A percentile compares a stretch with the other conserved stretches of the same genome.
Evolutionary conservation across 2,113 vertebrate species (phyloP).

Genomic region (Chionodraco myersi): DNA sequence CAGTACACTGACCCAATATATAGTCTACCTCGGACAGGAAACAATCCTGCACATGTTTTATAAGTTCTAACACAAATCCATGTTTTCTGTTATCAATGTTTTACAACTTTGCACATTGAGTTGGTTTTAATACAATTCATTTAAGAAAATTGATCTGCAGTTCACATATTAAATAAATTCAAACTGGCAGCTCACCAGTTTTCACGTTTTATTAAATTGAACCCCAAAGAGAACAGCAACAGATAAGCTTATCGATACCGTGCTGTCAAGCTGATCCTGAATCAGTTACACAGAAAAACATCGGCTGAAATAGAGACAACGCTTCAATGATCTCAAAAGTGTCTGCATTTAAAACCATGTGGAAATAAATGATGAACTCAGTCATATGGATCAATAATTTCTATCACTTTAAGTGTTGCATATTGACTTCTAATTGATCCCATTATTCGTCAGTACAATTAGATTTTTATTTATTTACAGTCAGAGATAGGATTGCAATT

Average conservation of each 20-base stretch:
- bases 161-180: constrained; percentile 46
- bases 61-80: neutral
- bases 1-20: neutral
- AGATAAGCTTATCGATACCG: neutral
- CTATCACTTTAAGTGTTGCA: neutral
- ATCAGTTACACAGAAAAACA: constrained; percentile 5
- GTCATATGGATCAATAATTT: too few relatives aligned
- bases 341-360: neutral
- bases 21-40: neutral
- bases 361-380: too few relatives aligned
- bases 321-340: neutral
- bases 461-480: neutral
- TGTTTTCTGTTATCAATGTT: constrained; percentile 18
- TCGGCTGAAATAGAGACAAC: neutral
- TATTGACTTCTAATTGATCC: neutral
- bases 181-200: neutral
- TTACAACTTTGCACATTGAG: constrained; percentile 40
- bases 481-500: neutral
- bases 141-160: constrained; percentile 2
- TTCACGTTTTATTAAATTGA: neutral
- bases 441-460: neutral
- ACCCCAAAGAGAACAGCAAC: neutral
- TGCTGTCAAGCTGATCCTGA: constrained; percentile 1
- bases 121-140: constrained; percentile 13
- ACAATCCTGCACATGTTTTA: neutral